phyloP scores from a whole-genome alignment of 2,113 vertebrate species.

The Notechis scutatus region DNA sequence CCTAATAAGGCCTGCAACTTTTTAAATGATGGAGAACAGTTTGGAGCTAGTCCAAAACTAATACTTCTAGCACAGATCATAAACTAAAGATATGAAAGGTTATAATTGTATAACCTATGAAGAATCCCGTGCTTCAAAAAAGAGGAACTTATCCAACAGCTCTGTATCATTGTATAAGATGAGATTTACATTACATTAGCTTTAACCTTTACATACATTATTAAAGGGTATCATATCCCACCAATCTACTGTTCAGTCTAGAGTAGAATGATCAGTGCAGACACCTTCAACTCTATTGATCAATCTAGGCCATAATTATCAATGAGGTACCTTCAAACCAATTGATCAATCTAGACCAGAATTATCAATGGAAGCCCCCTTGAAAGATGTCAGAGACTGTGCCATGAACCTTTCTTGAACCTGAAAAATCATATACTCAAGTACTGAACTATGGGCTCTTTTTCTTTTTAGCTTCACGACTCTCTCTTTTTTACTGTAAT shows the following conservation, averaged over 20 bases:
- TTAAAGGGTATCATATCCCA: not conserved
- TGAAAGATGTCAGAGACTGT: not conserved
- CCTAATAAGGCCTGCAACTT: not conserved
- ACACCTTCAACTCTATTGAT: not conserved
- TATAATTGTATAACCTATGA: too few species aligned
- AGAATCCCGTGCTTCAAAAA: not conserved
- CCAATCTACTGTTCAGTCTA: not conserved
- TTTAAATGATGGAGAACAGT: not conserved
- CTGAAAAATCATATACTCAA: not conserved
- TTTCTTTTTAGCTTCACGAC: not conserved
- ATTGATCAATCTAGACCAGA: not conserved
- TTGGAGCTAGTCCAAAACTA: not conserved
- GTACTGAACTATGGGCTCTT: not conserved
- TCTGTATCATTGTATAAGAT: not conserved
- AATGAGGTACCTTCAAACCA: not conserved
- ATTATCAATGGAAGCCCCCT: not conserved
- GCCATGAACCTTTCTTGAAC: not conserved
- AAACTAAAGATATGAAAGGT: not conserved
- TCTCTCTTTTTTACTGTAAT: fast-evolving
- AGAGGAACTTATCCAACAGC: not conserved
- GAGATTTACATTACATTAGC: not conserved
- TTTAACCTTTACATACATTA: not conserved
- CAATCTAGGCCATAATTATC: not conserved
- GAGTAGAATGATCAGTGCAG: not conserved
- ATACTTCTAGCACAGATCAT: not conserved